Evolutionary conservation across 2,797 vertebrate species (phyloP).

Genomic region (Danio jaintianensis): DNA sequence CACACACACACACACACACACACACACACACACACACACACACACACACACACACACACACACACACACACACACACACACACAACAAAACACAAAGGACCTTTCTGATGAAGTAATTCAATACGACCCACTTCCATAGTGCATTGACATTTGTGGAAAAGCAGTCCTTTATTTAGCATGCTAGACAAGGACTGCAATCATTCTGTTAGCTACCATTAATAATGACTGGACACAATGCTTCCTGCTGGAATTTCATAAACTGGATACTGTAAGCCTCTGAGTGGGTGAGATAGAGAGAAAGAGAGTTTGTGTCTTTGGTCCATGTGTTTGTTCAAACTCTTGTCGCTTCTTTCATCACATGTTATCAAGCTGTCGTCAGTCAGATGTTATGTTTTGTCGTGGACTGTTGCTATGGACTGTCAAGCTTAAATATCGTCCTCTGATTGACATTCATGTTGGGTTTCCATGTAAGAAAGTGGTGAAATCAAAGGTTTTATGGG

Average conservation of each 20-base stretch:
- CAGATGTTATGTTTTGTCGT: conserved; percentile 54
- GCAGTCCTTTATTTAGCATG: conserved; percentile 27
- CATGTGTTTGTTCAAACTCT: conserved; percentile 19
- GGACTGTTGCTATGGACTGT: conserved; percentile 17
- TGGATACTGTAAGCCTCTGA: conserved; percentile 21
- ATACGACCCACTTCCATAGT: conserved; percentile 13
- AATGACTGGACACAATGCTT: conserved; percentile 22
- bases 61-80: not conserved
- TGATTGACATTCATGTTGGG: conserved; percentile 60
- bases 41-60: not conserved
- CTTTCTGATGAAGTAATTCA: conserved; percentile 27
- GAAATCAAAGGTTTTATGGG: conserved; percentile 55
- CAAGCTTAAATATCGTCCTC: conserved; percentile 61
- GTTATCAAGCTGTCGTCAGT: conserved; percentile 57
- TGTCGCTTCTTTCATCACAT: conserved; percentile 30
- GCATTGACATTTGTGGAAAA: conserved; percentile 37
- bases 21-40: not conserved
- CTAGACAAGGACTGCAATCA: conserved; percentile 23
- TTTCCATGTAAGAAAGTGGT: conserved; percentile 53
- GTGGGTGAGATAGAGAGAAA: conserved; percentile 50
- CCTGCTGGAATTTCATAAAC: conserved; percentile 26
- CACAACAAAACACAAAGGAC: conserved; percentile 9
- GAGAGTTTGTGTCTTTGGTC: conserved; percentile 37
- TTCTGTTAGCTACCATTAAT: conserved; percentile 47
- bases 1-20: not conserved